A percentile compares a stretch with the other conserved stretches of the same genome.
Evolutionary conservation across 2,888 invertebrate species (phyloP).

Genomic region (Branchipolynoe longqiensis): DNA sequence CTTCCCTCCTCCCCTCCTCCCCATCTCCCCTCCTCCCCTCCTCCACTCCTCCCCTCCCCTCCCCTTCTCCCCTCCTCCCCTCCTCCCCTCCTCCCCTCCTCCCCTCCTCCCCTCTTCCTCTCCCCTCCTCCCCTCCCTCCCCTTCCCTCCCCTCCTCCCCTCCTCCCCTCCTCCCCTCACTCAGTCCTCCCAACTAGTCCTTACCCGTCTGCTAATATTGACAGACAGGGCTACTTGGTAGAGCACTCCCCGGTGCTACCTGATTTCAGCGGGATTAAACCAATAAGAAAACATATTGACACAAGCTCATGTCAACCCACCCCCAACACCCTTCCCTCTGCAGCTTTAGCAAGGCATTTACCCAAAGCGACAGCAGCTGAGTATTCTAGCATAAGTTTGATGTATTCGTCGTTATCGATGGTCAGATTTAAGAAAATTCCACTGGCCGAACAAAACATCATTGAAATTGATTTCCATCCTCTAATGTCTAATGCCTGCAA

Average conservation of each 20-base stretch:
- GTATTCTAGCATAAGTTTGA: too few species aligned
- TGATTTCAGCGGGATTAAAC: constrained; percentile 37
- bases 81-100: background rate
- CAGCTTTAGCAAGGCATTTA: too few species aligned
- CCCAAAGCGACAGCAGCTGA: too few species aligned
- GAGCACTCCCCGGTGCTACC: background rate
- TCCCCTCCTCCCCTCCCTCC: constrained; percentile 7
- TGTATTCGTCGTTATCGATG: too few species aligned
- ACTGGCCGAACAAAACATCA: too few species aligned
- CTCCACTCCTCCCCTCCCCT: constrained; percentile 8
- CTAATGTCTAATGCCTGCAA: too few species aligned
- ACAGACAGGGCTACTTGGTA: constrained; percentile 20
- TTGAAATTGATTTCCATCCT: too few species aligned
- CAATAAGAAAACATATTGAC: constrained; percentile 43
- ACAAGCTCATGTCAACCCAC: background rate
- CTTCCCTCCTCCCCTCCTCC: too few species aligned
- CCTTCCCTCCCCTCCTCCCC: background rate
- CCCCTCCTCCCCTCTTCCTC: background rate
- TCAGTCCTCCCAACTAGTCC: background rate
- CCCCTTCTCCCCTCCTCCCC: background rate
- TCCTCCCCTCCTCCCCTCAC: background rate
- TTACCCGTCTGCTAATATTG: constrained; percentile 6
- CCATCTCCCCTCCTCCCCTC: too few species aligned
- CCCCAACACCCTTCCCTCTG: background rate
- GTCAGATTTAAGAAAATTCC: too few species aligned